phyloP scores from a whole-genome alignment of 2,888 invertebrate species.

The Drosophila tripunctata region DNA sequence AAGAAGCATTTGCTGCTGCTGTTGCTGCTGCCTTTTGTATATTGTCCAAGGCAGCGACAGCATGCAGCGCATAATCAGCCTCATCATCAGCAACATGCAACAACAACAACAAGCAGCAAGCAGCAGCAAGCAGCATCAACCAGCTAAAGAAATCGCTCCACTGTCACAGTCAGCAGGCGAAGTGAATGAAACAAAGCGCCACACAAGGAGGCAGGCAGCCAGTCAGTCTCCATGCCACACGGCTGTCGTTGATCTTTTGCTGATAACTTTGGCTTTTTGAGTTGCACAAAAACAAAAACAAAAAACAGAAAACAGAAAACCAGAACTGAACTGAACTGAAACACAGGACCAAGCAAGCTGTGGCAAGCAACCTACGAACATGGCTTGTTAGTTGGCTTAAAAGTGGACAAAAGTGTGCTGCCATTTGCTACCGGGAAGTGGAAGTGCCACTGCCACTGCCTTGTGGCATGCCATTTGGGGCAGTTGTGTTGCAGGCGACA shows the following conservation, averaged over 20 bases:
- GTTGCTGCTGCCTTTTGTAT: constrained; percentile 47
- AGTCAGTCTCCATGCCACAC: neutral
- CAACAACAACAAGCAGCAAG: constrained; percentile 18
- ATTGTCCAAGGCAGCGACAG: constrained; percentile 62
- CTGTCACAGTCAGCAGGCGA: constrained; percentile 37
- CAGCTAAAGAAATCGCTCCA: constrained; percentile 6
- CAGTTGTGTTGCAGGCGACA: constrained; percentile 52
- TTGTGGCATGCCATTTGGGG: constrained; percentile 18
- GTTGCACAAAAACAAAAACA: constrained; percentile 31
- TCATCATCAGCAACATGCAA: constrained; percentile 47
- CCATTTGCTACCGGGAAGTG: constrained; percentile 16
- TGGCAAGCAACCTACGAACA: too few relatives aligned
- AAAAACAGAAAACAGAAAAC: neutral
- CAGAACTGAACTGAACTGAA: too few relatives aligned
- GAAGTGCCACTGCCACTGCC: neutral
- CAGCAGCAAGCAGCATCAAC: constrained; percentile 29
- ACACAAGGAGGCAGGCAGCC: constrained; percentile 31
- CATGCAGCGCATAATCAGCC: constrained; percentile 62
- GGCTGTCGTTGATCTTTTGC: constrained; percentile 77
- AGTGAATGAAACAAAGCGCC: constrained; percentile 63
- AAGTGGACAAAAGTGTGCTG: constrained; percentile 50
- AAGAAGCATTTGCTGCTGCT: constrained; percentile 18
- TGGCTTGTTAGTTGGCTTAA: constrained; percentile 42
- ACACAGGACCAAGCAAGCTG: too few relatives aligned
- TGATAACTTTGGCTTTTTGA: constrained; percentile 75